A percentile compares a stretch with the other conserved stretches of the same genome.
Evolutionary conservation across 2,113 vertebrate genomes (phyloP).

Genomic region (Phylloscopus trochiloides): DNA sequence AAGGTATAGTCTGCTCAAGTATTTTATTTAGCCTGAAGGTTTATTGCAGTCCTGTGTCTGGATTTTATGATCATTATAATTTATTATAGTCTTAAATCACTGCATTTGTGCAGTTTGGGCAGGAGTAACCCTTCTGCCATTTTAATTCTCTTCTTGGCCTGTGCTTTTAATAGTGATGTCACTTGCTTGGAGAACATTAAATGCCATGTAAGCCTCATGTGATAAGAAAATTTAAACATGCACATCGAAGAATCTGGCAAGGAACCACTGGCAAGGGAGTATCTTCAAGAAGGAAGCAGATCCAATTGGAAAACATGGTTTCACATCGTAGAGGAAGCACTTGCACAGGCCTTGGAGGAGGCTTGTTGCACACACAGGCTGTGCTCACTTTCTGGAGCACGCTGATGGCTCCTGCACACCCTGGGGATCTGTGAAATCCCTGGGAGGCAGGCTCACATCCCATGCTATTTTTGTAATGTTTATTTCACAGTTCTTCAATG

Average conservation of each 20-base stretch:
- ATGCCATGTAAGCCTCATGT: neutral
- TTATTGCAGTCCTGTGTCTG: neutral
- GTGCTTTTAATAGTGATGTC: neutral
- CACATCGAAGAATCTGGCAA: neutral
- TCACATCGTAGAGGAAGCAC: neutral
- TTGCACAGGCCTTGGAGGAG: neutral
- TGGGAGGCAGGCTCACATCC: neutral
- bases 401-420: accelerated
- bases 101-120: neutral
- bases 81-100: neutral
- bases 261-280: neutral
- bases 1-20: neutral
- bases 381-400: neutral
- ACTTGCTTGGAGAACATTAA: neutral
- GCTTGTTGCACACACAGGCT: accelerated
- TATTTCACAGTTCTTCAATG: neutral
- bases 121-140: neutral
- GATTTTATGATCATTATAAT: neutral
- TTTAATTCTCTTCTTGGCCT: neutral
- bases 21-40: conserved; percentile 32
- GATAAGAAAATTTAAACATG: neutral
- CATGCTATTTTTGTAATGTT: neutral
- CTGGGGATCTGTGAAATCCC: neutral
- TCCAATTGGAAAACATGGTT: neutral
- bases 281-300: neutral